A percentile compares a stretch with the other conserved stretches of the same genome.
Conservation (phyloP, 2,888 invertebrate species). For the Synergus gifuensis region DNA sequence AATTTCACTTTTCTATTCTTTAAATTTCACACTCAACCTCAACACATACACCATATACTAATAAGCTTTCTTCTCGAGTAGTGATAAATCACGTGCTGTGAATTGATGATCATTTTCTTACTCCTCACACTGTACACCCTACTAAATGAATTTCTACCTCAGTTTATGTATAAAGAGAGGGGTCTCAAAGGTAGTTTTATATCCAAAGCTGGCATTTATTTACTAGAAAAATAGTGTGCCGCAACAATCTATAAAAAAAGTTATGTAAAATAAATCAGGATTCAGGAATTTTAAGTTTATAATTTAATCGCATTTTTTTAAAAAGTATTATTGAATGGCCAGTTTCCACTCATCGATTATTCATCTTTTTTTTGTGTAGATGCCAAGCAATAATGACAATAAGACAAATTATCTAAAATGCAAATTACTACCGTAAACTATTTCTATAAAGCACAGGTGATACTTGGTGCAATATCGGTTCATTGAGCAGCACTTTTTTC, state of each 20-base stretch:
- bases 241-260: neutral
- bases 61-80: neutral
- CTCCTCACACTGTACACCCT: neutral
- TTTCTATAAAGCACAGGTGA: conserved; percentile 29
- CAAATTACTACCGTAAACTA: neutral
- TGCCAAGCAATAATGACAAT: neutral
- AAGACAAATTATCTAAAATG: neutral
- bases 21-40: neutral
- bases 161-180: neutral
- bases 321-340: neutral
- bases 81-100: neutral
- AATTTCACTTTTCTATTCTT: neutral
- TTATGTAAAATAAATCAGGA: neutral
- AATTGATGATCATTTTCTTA: conserved; percentile 4
- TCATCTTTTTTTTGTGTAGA: neutral
- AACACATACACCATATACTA: neutral
- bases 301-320: neutral
- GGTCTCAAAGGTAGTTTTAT: neutral
- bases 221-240: neutral
- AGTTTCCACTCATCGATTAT: neutral
- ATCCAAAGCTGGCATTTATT: neutral
- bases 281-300: neutral
- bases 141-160: neutral
- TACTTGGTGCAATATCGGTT: conserved; percentile 44
- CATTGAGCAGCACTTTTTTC: conserved; percentile 40